Evolutionary conservation across 2,113 vertebrate species (phyloP).

Genomic region (Xenotilapia flavipinnis): DNA sequence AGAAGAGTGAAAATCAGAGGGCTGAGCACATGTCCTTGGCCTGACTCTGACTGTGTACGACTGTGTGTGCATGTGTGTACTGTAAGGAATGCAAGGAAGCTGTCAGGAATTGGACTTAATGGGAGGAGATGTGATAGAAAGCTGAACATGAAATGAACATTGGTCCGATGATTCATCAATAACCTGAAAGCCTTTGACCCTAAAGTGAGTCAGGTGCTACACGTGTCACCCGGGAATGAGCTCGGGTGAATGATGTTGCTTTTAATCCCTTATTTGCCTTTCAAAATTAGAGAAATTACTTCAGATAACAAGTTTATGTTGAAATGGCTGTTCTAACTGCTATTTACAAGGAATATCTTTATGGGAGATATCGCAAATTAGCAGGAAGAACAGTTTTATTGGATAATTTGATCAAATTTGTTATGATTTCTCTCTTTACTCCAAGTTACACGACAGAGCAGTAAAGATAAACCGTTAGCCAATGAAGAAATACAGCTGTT

Average conservation of each 20-base stretch:
- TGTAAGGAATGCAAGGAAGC: conserved; percentile 29
- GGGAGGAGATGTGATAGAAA: neutral
- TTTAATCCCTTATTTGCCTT: neutral
- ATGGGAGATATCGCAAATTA: neutral
- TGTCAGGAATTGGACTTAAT: neutral
- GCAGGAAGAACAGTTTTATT: neutral
- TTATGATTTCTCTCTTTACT: neutral
- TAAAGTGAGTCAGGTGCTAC: neutral
- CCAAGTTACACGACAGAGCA: neutral
- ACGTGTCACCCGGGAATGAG: neutral
- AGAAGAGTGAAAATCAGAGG: neutral
- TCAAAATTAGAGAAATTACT: neutral
- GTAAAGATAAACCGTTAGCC: neutral
- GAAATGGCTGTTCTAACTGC: neutral
- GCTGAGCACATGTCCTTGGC: neutral
- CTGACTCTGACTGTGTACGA: neutral
- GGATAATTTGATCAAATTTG: neutral
- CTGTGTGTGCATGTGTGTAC: neutral
- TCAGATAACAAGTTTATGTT: neutral
- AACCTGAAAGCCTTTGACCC: neutral
- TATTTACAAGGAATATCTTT: neutral
- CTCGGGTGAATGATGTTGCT: neutral
- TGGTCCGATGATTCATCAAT: neutral
- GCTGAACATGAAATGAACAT: conserved; percentile 10
- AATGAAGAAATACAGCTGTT: neutral